These are phyloP conservation scores for Triplophysa dalaica DNA, from an alignment of 2,113 vertebrate genomes.

Conservation along the genomic window DNA sequence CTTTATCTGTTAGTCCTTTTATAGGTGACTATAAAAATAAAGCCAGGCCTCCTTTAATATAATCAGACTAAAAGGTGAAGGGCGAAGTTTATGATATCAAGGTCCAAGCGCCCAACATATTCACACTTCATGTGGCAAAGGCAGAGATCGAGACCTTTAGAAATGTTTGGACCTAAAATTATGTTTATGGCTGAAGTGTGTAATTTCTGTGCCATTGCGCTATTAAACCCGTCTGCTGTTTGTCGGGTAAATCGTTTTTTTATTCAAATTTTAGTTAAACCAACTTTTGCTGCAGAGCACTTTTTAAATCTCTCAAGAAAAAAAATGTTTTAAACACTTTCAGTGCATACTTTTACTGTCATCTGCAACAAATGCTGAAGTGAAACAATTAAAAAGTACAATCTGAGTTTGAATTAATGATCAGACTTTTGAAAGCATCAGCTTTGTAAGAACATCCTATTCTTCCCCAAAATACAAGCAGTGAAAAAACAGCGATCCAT, in stretches of 20 bases:
- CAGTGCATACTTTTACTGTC: no score
- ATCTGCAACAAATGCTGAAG: no score
- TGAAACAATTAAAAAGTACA: not conserved
- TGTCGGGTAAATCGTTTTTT: no score
- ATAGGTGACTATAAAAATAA: constrained; percentile 47
- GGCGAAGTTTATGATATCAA: constrained; percentile 55
- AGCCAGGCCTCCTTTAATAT: constrained; percentile 40
- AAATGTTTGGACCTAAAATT: no score
- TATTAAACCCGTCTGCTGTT: no score
- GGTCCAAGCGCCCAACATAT: constrained; percentile 19
- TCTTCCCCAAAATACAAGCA: not conserved
- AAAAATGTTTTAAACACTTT: no score
- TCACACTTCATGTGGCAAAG: constrained; percentile 26
- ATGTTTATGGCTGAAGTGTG: no score
- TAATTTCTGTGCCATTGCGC: no score
- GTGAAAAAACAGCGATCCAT: not conserved
- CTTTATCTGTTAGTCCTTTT: constrained; percentile 29
- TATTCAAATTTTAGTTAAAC: no score
- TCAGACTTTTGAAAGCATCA: constrained; percentile 9
- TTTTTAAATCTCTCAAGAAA: no score
- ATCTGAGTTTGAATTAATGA: not conserved
- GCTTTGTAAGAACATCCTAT: constrained; percentile 1
- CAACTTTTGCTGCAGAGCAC: no score
- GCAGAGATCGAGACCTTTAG: no score
- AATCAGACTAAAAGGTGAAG: constrained; percentile 59